These are phyloP conservation scores for Oreochromis grahami DNA, from an alignment of 2,797 vertebrate species.

Conservation along the genomic window DNA sequence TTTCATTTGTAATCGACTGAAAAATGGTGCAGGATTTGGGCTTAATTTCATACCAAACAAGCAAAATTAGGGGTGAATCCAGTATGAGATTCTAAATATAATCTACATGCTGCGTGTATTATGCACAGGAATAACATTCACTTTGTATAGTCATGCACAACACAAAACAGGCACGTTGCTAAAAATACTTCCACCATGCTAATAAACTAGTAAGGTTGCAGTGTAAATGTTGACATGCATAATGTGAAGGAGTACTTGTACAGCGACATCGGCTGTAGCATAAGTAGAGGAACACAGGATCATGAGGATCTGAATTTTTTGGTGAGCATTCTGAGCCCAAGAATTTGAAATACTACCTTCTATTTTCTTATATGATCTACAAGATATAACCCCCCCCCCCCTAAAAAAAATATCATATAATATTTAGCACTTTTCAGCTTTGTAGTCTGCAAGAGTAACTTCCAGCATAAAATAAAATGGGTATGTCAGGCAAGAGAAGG, in stretches of 20 bases:
- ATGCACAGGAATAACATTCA: slow-evolving; percentile 77
- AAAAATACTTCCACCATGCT: slow-evolving; percentile 84
- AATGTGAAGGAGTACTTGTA: slow-evolving; percentile 55
- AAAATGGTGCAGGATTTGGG: slow-evolving; percentile 16
- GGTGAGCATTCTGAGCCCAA: slow-evolving; percentile 1
- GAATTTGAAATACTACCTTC: not conserved
- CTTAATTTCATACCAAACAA: not conserved
- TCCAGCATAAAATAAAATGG: slow-evolving; percentile 38
- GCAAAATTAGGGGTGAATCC: slow-evolving; percentile 76
- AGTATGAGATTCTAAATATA: slow-evolving; percentile 91
- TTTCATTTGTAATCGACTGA: not conserved
- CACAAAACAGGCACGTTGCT: slow-evolving; percentile 81
- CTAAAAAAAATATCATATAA: not conserved
- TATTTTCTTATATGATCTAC: slow-evolving; percentile 4
- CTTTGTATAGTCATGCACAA: slow-evolving; percentile 87
- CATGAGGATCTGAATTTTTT: not conserved
- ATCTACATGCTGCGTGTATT: slow-evolving; percentile 88
- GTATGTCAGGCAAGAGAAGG: slow-evolving; percentile 35
- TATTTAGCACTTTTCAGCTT: not conserved
- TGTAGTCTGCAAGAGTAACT: slow-evolving; percentile 26
- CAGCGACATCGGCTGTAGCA: slow-evolving; percentile 23
- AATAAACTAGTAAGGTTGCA: slow-evolving; percentile 75
- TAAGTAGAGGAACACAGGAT: slow-evolving; percentile 23
- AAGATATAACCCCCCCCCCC: not conserved
- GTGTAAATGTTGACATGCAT: slow-evolving; percentile 67